Base-by-base conservation (phyloP, 2,888 invertebrate species). In the Stegana nigrithorax region DNA sequence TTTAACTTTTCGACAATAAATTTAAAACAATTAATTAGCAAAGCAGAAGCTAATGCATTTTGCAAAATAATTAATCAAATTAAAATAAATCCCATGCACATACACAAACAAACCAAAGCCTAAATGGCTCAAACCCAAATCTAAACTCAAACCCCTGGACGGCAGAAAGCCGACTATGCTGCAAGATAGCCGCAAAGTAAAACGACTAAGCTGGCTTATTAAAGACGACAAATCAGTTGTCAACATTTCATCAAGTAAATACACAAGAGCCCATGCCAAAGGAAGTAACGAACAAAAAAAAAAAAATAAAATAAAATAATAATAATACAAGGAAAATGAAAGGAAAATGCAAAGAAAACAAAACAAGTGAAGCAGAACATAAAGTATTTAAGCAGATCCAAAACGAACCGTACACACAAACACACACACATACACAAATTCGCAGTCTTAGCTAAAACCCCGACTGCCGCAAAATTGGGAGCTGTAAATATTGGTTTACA, bases 51-150 rank as follows among this genome's bases (percentile, higher is more conserved):
- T 36, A 67, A 58, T 66, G 69, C 66, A 70, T 67, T 70, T 73
- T 66, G 67, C 73, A 72, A 73, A 70, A 69, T 69, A 74, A 72
- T 67, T 70, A 72, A 70, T 73, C 72, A 63, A 64, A 29, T 39
- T 53, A 58, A 36, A 32, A 32, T 25, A n/a, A n/a, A n/a, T n/a
- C n/a, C n/a, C n/a, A n/a, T n/a, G n/a, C n/a, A n/a, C n/a, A n/a
- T n/a, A n/a, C n/a, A n/a, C 6, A 39, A 39, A 39, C n/a, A 6
- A 39, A 10, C 29, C 39, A 39, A n/a, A n/a, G 39, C 39, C n/a
- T 39, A 17, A 5, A n/a, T n/a, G 36, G 10, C 14, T 6, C 10
- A 8, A 10, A 39, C 39, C n/a, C 39, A 14, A 6, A 14, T 17
- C 27, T 10, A 55, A 59, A 21, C 17, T 8, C 5, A 26, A 29